A percentile compares a stretch with the other conserved stretches of the same genome.
phyloP scores from a whole-genome alignment of 2,113 vertebrate species.

The Misgurnus anguillicaudatus region DNA sequence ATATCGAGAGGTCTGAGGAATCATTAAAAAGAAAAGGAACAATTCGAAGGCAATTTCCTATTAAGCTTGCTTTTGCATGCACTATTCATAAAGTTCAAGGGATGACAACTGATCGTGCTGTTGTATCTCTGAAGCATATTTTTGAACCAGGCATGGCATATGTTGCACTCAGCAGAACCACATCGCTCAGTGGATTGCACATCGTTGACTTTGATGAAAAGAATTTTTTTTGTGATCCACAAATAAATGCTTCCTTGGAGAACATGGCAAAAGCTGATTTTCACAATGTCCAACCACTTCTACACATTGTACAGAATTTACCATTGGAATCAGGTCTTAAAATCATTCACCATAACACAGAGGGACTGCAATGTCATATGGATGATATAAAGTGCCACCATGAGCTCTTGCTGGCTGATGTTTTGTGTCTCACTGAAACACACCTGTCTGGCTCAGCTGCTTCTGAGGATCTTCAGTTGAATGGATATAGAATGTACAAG shows the following conservation, averaged over 20 bases:
- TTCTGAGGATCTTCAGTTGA: conserved; percentile 36
- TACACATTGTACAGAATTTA: not conserved
- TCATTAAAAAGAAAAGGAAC: conserved; percentile 33
- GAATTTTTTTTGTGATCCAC: conserved; percentile 48
- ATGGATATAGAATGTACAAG: conserved; percentile 50
- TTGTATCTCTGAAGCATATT: conserved; percentile 29
- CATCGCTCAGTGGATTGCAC: conserved; percentile 38
- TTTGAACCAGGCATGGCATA: conserved; percentile 50
- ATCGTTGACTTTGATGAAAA: conserved; percentile 48
- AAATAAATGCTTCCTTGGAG: conserved; percentile 30
- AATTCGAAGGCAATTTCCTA: conserved; percentile 39
- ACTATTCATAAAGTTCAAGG: conserved; percentile 51
- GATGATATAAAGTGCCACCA: conserved; percentile 41
- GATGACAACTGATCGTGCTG: conserved; percentile 41
- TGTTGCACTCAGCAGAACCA: conserved; percentile 48
- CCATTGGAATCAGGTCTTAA: conserved; percentile 12
- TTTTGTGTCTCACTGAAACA: conserved; percentile 56
- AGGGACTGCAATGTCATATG: conserved; percentile 20
- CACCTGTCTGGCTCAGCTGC: conserved; percentile 44
- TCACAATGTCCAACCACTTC: conserved; percentile 24
- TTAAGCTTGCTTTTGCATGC: conserved; percentile 44
- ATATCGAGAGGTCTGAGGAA: conserved; percentile 47
- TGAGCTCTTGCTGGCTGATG: conserved; percentile 51
- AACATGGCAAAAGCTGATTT: conserved; percentile 43
- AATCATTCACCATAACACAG: conserved; percentile 52